A percentile compares a stretch with the other conserved stretches of the same genome.
Evolutionary conservation across 2,797 vertebrate species (phyloP).

Genomic region (Calcarius lapponicus): DNA sequence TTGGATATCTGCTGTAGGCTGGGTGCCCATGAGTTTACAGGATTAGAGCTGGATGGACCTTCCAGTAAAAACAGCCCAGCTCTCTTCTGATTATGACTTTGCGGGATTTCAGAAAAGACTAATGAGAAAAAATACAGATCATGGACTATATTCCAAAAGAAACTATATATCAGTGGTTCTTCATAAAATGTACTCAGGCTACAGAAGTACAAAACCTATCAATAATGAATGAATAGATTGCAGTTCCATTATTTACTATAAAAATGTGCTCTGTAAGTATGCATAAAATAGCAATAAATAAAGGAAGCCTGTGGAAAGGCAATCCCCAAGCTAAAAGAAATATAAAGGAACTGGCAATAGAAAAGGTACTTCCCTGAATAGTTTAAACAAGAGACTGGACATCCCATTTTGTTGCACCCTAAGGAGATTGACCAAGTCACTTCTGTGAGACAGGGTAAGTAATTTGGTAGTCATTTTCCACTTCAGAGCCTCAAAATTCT

Average conservation of each 20-base stretch:
- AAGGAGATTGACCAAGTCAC: not conserved
- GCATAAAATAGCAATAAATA: not conserved
- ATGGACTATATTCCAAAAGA: slow-evolving; percentile 4
- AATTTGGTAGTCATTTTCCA: not conserved
- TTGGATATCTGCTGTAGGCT: not conserved
- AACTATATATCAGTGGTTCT: not conserved
- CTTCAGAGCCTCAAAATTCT: slow-evolving; percentile 16
- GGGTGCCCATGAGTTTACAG: not conserved
- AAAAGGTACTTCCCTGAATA: not conserved
- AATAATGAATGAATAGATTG: slow-evolving; percentile 46
- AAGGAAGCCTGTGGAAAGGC: not conserved
- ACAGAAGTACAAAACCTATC: slow-evolving; percentile 2
- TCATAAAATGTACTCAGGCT: not conserved
- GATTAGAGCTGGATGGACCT: not conserved
- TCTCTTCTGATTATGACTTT: not conserved
- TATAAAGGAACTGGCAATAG: not conserved
- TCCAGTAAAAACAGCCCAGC: not conserved
- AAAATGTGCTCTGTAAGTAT: slow-evolving; percentile 20
- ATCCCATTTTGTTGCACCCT: not conserved
- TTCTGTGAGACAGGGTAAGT: not conserved
- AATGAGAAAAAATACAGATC: slow-evolving; percentile 5
- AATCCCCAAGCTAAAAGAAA: not conserved
- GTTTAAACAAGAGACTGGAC: not conserved
- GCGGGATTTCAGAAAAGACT: not conserved
- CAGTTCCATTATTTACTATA: slow-evolving; percentile 39